A percentile compares a stretch with the other conserved stretches of the same genome.
These are phyloP conservation scores for Seriola quinqueradiata DNA, from an alignment of 2,113 vertebrate genomes.

Conservation along the genomic window DNA sequence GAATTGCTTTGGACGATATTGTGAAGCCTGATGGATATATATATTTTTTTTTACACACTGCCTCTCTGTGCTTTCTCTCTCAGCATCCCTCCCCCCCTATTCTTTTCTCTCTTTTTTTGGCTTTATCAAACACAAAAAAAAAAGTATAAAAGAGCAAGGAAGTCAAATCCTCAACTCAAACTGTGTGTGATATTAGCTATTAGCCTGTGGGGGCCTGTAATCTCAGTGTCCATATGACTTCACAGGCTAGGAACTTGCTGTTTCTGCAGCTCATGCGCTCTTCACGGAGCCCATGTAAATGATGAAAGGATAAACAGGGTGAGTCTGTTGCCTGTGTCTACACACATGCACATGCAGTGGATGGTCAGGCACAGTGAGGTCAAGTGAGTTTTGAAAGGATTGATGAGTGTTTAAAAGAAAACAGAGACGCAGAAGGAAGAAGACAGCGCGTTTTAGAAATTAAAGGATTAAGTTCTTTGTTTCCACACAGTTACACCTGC, in stretches of 20 bases:
- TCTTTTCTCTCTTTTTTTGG: slow-evolving; percentile 8
- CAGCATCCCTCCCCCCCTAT: not conserved
- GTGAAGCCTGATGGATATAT: not conserved
- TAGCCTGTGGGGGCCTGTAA: slow-evolving; percentile 47
- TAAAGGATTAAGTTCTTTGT: too few species aligned
- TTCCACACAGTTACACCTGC: too few species aligned
- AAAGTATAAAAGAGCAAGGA: slow-evolving; percentile 14
- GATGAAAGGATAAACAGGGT: slow-evolving; percentile 32
- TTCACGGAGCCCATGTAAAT: slow-evolving; percentile 47
- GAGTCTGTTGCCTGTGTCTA: not conserved
- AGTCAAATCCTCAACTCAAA: slow-evolving; percentile 42
- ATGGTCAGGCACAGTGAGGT: not conserved
- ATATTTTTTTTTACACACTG: not conserved
- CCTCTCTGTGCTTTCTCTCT: not conserved
- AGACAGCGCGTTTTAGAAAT: too few species aligned
- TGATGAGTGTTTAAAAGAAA: not conserved
- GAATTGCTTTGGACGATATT: not conserved
- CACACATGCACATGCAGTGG: not conserved
- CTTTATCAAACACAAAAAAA: slow-evolving; percentile 32
- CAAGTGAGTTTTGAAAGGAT: not conserved
- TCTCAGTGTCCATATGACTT: slow-evolving; percentile 68
- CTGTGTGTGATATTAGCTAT: slow-evolving; percentile 62
- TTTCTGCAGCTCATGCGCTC: slow-evolving; percentile 35
- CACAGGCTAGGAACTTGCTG: slow-evolving; percentile 60
- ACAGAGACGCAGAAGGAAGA: not conserved